Evolutionary conservation across 1,140 invertebrate species (phyloP).

Genomic region (Laupala kohalensis): DNA sequence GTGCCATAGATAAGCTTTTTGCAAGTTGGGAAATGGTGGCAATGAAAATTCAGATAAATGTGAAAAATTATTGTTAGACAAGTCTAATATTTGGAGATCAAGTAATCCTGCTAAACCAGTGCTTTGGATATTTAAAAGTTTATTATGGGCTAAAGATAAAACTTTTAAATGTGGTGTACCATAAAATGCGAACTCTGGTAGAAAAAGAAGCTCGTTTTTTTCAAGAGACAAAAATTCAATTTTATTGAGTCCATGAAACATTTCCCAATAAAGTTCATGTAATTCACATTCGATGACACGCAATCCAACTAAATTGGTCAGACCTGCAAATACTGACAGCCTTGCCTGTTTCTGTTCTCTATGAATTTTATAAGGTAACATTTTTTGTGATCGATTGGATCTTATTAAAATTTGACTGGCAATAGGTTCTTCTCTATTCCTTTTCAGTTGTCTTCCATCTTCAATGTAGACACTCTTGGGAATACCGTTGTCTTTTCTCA

Average conservation of each 20-base stretch:
- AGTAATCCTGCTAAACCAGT: constrained; percentile 49
- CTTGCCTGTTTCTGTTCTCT: constrained; percentile 34
- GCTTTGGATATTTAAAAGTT: constrained; percentile 45
- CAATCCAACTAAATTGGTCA: constrained; percentile 38
- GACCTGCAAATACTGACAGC: constrained; percentile 38
- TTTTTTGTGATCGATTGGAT: background rate
- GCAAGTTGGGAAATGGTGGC: constrained; percentile 49
- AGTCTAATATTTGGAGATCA: constrained; percentile 45
- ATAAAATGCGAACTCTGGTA: constrained; percentile 54
- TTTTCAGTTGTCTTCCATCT: background rate
- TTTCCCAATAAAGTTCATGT: constrained; percentile 49
- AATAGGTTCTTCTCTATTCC: background rate
- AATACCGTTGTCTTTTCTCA: background rate
- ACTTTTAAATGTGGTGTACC: constrained; percentile 45
- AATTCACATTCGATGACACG: constrained; percentile 42
- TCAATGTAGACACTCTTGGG: background rate
- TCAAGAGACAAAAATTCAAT: constrained; percentile 46
- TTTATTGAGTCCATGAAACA: constrained; percentile 47
- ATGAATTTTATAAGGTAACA: constrained; percentile 46
- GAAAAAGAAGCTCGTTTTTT: constrained; percentile 43
- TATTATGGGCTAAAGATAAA: constrained; percentile 47
- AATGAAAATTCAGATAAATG: constrained; percentile 54
- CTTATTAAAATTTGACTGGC: background rate
- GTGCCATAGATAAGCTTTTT: constrained; percentile 41
- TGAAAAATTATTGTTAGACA: constrained; percentile 48